Evolutionary conservation across 2,888 invertebrate species (phyloP).

Genomic region (Tortricodes alternella): DNA sequence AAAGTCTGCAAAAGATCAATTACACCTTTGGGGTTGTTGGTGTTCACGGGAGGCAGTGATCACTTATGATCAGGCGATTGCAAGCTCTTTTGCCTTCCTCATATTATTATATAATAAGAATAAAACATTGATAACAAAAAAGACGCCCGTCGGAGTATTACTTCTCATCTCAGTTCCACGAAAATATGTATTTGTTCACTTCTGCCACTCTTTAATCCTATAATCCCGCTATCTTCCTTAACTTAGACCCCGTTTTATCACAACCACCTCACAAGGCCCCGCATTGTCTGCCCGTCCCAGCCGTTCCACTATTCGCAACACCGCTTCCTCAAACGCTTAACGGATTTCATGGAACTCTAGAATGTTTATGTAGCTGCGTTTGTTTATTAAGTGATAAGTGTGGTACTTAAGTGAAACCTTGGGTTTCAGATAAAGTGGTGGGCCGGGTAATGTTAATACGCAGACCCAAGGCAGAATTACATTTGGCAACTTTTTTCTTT

Average conservation of each 20-base stretch:
- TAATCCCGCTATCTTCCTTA: neutral
- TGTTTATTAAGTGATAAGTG: constrained; percentile 13
- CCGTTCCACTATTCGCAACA: constrained; percentile 8
- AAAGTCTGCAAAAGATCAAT: too few species aligned
- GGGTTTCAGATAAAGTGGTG: neutral
- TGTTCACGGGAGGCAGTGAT: too few species aligned
- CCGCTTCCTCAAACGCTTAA: constrained; percentile 22
- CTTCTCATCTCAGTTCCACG: too few species aligned
- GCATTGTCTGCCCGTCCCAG: constrained; percentile 19
- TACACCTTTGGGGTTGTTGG: too few species aligned
- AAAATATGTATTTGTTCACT: too few species aligned
- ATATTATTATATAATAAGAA: too few species aligned
- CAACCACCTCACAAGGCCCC: constrained; percentile 1
- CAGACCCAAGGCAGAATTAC: neutral
- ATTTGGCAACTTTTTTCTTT: too few species aligned
- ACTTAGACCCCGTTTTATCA: neutral
- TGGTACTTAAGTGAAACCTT: constrained; percentile 5
- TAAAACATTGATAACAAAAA: too few species aligned
- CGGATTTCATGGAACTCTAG: constrained; percentile 15
- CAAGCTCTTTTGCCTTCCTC: too few species aligned
- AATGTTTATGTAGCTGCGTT: constrained; percentile 18
- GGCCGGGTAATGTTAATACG: neutral
- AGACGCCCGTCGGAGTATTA: too few species aligned
- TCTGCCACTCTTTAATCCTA: too few species aligned
- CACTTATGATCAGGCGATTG: too few species aligned